Percentiles rank a stretch among this genome's conserved stretches.
Evolutionary conservation across 37 sponge, comb jelly and placozoan genomes (phyloP).

Genomic region (Amphimedon queenslandica): DNA sequence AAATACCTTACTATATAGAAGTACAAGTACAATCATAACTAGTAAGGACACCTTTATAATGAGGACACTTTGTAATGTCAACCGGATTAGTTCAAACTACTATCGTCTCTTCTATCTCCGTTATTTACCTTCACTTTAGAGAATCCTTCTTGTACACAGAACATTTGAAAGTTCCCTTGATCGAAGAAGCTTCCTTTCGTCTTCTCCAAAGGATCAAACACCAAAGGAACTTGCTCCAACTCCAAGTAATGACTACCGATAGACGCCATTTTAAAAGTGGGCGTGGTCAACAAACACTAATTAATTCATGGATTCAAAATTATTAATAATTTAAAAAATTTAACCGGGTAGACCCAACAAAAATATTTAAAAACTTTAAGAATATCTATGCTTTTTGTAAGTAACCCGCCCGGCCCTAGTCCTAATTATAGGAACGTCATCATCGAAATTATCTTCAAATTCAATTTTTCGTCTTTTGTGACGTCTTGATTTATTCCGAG

Average conservation of each 20-base stretch:
- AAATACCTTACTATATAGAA: too few species aligned
- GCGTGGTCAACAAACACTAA: neutral
- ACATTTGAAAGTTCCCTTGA: conserved; percentile 76
- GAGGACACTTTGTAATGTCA: too few species aligned
- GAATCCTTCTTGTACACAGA: conserved; percentile 74
- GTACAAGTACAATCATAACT: too few species aligned
- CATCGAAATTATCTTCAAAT: conserved; percentile 22
- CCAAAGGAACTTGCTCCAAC: conserved; percentile 45
- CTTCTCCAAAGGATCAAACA: conserved; percentile 67
- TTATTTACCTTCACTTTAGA: conserved; percentile 77
- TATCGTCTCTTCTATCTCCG: too few species aligned
- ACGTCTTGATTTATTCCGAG: too few species aligned
- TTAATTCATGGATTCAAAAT: neutral
- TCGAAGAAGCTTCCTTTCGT: conserved; percentile 80
- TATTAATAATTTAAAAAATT: neutral
- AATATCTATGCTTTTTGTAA: neutral
- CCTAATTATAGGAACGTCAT: too few species aligned
- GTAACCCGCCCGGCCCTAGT: too few species aligned
- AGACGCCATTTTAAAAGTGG: conserved; percentile 8
- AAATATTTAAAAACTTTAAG: neutral
- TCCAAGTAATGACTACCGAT: conserved; percentile 12
- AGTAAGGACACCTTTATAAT: too few species aligned
- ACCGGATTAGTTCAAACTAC: too few species aligned
- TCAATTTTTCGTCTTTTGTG: neutral
- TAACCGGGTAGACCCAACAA: neutral